Conservation (phyloP, 1,140 invertebrate species). For the Hyposmocoma kahamanoa region DNA sequence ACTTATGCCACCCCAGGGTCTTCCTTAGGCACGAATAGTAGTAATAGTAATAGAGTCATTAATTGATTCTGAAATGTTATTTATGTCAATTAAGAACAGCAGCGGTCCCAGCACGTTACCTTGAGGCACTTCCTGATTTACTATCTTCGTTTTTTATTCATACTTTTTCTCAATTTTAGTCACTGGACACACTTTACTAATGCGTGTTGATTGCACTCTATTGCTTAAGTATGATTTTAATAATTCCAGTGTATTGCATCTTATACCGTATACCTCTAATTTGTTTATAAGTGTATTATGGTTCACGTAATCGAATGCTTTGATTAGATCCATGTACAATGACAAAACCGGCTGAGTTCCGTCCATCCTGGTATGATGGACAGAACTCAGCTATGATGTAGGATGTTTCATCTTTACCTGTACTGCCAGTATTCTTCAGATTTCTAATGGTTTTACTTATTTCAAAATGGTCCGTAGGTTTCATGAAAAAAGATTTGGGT, state of each 20-base stretch:
- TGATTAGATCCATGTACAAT: conserved; percentile 4
- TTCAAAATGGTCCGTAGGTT: conserved; percentile 2
- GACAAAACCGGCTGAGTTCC: background rate
- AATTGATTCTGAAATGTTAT: background rate
- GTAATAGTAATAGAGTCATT: background rate
- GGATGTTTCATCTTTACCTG: background rate
- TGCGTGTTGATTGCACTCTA: background rate
- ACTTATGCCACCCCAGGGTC: no score
- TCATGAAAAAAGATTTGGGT: background rate
- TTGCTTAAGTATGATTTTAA: conserved; percentile 1
- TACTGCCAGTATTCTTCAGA: conserved; percentile 2
- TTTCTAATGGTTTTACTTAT: background rate
- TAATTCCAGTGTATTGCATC: background rate
- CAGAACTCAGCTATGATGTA: background rate
- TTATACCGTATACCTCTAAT: conserved; percentile 1
- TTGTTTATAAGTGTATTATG: background rate
- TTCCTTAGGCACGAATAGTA: no score
- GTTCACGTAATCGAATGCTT: conserved; percentile 6
- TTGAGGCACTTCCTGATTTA: background rate
- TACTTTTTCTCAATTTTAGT: background rate
- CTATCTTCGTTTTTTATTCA: background rate
- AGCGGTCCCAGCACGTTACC: conserved; percentile 2
- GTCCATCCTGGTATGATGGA: background rate
- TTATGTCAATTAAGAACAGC: conserved; percentile 6
- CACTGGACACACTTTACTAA: background rate